Evolutionary conservation across 2,797 vertebrate species (phyloP).

Genomic region (Xenops minutus): DNA sequence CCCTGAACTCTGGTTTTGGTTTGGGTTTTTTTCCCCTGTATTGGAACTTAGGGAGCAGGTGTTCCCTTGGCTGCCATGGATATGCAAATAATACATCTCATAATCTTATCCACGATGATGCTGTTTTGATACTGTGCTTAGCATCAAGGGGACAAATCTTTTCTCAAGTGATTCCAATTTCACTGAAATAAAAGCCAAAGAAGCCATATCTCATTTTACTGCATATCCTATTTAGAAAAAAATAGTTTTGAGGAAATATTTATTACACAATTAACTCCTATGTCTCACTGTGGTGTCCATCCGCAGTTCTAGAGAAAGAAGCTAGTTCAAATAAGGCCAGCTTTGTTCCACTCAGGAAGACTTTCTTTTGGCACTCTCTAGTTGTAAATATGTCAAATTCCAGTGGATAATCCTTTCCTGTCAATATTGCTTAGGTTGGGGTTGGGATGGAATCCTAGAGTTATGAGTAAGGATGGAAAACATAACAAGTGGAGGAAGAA

Average conservation of each 20-base stretch:
- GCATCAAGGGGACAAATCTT: not conserved
- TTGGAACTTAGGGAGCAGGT: not conserved
- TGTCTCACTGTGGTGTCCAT: not conserved
- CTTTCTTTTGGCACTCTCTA: slow-evolving; percentile 9
- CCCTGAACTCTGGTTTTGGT: not conserved
- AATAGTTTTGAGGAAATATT: not conserved
- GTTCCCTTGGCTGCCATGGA: not conserved
- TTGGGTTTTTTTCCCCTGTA: not conserved
- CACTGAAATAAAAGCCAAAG: not conserved
- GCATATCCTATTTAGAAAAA: not conserved
- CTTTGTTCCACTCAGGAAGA: slow-evolving; percentile 22
- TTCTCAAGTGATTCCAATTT: not conserved
- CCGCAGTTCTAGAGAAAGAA: not conserved
- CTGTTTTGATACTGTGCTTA: not conserved
- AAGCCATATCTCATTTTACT: not conserved
- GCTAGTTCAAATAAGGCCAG: not conserved
- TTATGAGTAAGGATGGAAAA: slow-evolving; percentile 63
- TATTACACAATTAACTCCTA: not conserved
- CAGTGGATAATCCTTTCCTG: slow-evolving; percentile 39
- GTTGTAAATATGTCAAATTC: slow-evolving; percentile 52
- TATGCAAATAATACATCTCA: not conserved
- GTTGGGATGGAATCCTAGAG: slow-evolving; percentile 41
- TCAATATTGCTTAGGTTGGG: slow-evolving; percentile 23
- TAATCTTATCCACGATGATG: not conserved
- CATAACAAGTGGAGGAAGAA: slow-evolving; percentile 16